These are phyloP conservation scores for Paramormyrops hopkinsi DNA, from an alignment of 2,797 vertebrate species.

Conservation along the genomic window DNA sequence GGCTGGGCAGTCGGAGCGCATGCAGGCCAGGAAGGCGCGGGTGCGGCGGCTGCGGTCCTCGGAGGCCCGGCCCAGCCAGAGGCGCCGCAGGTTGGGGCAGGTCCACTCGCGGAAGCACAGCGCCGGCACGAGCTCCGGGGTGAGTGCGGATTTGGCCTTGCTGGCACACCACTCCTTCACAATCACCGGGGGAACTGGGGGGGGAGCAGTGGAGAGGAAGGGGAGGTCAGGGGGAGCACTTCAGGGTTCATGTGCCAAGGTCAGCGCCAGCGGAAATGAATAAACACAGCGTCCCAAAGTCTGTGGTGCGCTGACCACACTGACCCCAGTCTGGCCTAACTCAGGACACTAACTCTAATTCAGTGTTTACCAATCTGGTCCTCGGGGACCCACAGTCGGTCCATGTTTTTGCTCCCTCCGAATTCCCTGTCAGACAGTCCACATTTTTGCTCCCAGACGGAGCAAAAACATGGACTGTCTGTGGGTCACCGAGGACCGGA, in stretches of 20 bases:
- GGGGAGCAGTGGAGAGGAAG: background rate
- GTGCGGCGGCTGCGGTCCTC: constrained; percentile 86
- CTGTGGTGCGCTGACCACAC: background rate
- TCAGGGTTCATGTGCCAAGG: background rate
- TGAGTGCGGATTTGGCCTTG: constrained; percentile 85
- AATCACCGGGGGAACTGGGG: constrained; percentile 78
- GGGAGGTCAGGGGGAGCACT: background rate
- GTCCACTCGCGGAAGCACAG: constrained; percentile 89
- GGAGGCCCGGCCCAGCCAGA: constrained; percentile 84
- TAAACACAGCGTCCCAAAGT: background rate
- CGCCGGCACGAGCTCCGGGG: constrained; percentile 81
- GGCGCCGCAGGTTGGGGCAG: constrained; percentile 81
- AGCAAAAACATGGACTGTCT: background rate
- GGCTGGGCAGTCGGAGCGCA: constrained; percentile 84
- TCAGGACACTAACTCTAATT: background rate
- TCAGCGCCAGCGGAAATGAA: background rate
- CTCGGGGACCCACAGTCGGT: background rate
- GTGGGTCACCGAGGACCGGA: background rate
- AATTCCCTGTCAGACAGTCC: background rate
- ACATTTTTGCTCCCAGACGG: background rate
- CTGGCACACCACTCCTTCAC: constrained; percentile 89
- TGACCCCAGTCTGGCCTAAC: background rate
- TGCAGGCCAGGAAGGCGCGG: constrained; percentile 83
- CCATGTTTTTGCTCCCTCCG: background rate
- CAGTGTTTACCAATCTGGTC: background rate